phyloP scores from a whole-genome alignment of 2,888 invertebrate species.

The Heliconius cydno region DNA sequence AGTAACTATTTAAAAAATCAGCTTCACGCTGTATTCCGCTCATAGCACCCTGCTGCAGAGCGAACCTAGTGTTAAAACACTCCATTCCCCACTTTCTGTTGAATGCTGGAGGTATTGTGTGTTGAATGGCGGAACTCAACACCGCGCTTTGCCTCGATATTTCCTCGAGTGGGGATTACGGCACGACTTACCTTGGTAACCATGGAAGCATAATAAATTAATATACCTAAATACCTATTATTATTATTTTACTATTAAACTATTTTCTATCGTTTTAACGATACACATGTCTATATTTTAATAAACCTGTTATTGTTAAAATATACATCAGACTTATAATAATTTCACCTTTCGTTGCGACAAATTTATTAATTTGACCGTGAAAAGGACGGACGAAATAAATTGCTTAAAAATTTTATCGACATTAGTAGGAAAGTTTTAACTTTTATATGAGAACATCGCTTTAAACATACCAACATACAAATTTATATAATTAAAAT shows the following conservation, averaged over 20 bases:
- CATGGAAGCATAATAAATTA: not conserved
- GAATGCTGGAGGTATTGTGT: no score
- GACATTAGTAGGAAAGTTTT: slow-evolving; percentile 2
- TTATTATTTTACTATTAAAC: not conserved
- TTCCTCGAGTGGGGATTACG: no score
- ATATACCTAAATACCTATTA: not conserved
- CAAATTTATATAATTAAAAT: not conserved
- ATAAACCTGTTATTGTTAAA: not conserved
- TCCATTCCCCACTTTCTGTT: no score
- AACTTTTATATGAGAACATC: slow-evolving; percentile 1
- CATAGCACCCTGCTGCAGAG: no score
- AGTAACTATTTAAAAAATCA: not conserved
- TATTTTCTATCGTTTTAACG: not conserved
- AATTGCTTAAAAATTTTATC: not conserved
- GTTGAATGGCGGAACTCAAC: no score
- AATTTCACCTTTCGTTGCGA: not conserved
- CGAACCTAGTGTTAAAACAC: no score
- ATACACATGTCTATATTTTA: not conserved
- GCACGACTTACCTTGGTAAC: no score
- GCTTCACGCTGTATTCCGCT: no score
- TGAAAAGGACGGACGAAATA: not conserved
- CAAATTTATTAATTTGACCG: slow-evolving; percentile 7
- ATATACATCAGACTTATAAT: not conserved
- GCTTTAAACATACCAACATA: not conserved
- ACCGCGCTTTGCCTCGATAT: no score